These are phyloP conservation scores for Euphydryas editha DNA, from an alignment of 2,888 invertebrate species.

Conservation along the genomic window DNA sequence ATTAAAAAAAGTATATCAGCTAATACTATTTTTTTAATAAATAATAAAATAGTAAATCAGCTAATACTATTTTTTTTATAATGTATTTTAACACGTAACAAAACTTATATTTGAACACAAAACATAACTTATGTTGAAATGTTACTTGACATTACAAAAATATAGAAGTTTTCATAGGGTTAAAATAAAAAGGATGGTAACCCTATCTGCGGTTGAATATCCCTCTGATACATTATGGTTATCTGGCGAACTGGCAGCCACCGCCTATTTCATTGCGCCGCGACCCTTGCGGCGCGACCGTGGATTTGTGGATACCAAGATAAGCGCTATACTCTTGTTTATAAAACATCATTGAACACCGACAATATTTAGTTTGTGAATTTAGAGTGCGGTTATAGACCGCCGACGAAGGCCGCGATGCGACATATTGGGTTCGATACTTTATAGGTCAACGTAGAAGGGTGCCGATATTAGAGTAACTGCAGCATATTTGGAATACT, in stretches of 20 bases:
- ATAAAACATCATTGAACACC: conserved; percentile 22
- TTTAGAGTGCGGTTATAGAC: background rate
- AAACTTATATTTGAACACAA: background rate
- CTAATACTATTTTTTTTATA: too few species aligned
- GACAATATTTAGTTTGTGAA: conserved; percentile 19
- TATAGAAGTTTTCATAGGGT: background rate
- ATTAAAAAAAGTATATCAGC: too few species aligned
- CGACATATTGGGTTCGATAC: background rate
- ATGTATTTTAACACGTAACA: too few species aligned
- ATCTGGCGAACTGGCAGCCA: conserved; percentile 32
- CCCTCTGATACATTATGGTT: conserved; percentile 35
- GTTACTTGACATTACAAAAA: background rate
- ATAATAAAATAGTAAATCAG: too few species aligned
- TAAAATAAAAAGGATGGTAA: conserved; percentile 16
- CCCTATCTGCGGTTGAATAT: conserved; percentile 27
- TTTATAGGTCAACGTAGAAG: background rate
- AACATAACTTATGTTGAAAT: background rate
- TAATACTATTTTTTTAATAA: too few species aligned
- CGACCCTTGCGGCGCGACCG: conserved; percentile 34
- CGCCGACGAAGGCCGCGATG: background rate
- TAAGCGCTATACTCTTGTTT: conserved; percentile 29
- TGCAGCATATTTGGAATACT: too few species aligned
- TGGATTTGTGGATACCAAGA: conserved; percentile 31
- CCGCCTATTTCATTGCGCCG: conserved; percentile 32
- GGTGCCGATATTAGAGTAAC: too few species aligned